Evolutionary conservation across 2,797 vertebrate genomes (phyloP).

Genomic region (Loris lydekkerianus): DNA sequence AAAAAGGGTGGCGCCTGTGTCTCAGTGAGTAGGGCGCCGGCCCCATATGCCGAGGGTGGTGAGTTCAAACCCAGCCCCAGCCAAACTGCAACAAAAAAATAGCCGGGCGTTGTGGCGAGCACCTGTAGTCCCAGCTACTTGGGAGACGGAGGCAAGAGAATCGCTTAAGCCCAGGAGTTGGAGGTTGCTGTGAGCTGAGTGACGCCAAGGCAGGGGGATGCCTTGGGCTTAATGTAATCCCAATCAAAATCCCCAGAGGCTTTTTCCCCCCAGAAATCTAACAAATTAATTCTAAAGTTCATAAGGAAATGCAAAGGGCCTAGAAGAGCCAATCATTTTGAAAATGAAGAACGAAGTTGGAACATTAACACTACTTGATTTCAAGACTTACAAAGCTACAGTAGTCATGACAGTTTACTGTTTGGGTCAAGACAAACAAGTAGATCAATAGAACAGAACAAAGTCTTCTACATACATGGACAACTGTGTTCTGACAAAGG

Average conservation of each 20-base stretch:
- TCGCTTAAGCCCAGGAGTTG: no score
- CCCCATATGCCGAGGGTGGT: no score
- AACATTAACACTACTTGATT: background rate
- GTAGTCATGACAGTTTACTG: background rate
- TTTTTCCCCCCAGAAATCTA: background rate
- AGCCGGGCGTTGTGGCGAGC: no score
- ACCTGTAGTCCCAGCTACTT: no score
- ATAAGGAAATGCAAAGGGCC: background rate
- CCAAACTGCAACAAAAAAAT: no score
- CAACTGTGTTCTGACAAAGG: background rate
- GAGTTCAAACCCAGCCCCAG: no score
- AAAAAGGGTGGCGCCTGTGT: no score
- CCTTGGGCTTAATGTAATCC: background rate
- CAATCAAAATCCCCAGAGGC: background rate
- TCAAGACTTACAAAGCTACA: slow-evolving; percentile 14
- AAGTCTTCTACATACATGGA: background rate
- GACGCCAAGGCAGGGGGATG: no score
- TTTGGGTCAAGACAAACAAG: background rate
- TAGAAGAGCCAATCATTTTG: background rate
- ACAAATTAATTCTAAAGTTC: slow-evolving; percentile 34
- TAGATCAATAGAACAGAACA: background rate
- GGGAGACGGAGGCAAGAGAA: no score
- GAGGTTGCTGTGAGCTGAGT: no score
- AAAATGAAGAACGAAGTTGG: background rate
- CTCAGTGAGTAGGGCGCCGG: no score